Base-by-base conservation (phyloP, 2,888 invertebrate genomes). In the Hypomecis punctinalis region DNA sequence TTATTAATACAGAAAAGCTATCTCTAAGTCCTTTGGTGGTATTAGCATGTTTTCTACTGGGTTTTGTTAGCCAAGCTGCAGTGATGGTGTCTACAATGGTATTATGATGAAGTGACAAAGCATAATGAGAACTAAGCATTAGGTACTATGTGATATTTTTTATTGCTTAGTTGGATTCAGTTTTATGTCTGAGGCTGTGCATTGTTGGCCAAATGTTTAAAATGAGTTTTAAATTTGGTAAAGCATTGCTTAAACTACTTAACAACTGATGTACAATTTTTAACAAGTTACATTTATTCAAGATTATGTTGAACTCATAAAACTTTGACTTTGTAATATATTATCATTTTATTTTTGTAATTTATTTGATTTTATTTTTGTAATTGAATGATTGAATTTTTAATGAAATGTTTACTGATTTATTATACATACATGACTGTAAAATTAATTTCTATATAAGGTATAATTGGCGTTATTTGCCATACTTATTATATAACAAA, bases 121-220 rank as follows among this genome's bases (percentile, higher is more conserved):
- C 76, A 72, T 69, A 71, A 73, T 65, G 23, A 71, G 69, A 71
- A 61, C 76, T 75, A 76, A 74, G 76, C 73, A 71, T 63, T 66
- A 64, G 63, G 66, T 71, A 64, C 45, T 59, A 67, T 64, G 64
- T 60, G 66, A 59, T 72, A 71, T 51, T 37, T 51, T 37, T n/a
- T 69, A 60, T 72, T 70, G 69, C 70, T 73, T 66, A 74, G 71
- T 75, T 69, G 71, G 67, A 70, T 69, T 68, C 63, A 63, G 62
- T 56, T 63, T 70, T 67, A 66, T 74, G 71, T 70, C 60, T 65
- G 47, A 76, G 76, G 79, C 77, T 76, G 79, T 80, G 79, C 73
- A 73, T 69, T 63, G 68, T 66, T 37, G 63, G 72, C 71, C 66
- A 67, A 70, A 67, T 40, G 33, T 45, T 48, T 54, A 13, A 53